Conservation (phyloP, 2,113 vertebrate genomes). For the Mustelus asterias region DNA sequence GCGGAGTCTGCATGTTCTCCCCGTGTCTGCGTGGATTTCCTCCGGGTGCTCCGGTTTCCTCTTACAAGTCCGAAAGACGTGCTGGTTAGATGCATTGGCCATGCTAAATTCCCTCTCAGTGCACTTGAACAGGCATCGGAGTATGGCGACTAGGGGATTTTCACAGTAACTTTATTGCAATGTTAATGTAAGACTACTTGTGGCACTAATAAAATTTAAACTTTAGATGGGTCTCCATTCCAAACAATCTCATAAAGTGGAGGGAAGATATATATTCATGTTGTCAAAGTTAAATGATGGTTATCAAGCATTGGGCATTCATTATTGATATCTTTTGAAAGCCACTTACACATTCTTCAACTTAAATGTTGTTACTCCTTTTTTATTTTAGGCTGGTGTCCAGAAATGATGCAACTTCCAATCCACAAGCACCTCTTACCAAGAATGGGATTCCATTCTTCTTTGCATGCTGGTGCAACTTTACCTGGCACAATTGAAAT, state of each 20-base stretch:
- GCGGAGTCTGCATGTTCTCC: too few species aligned
- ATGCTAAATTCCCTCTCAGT: too few species aligned
- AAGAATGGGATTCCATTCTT: not conserved
- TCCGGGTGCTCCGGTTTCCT: too few species aligned
- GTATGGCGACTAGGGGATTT: too few species aligned
- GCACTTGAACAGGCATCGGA: too few species aligned
- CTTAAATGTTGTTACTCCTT: not conserved
- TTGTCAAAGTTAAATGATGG: not conserved
- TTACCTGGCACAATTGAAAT: not conserved
- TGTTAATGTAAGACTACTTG: too few species aligned
- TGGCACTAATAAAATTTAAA: too few species aligned
- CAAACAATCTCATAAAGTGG: not conserved
- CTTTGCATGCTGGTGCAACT: too few species aligned
- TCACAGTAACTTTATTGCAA: too few species aligned
- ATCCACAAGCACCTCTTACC: not conserved
- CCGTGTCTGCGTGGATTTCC: too few species aligned
- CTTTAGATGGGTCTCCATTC: not conserved
- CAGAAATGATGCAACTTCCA: not conserved
- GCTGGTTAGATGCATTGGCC: too few species aligned
- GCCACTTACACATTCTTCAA: not conserved
- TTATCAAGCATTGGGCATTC: not conserved
- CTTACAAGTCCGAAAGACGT: too few species aligned
- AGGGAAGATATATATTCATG: not conserved
- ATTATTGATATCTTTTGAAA: not conserved
- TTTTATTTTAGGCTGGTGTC: not conserved